Evolutionary conservation across 2,113 vertebrate species (phyloP).

Genomic region (Prinia subflava): DNA sequence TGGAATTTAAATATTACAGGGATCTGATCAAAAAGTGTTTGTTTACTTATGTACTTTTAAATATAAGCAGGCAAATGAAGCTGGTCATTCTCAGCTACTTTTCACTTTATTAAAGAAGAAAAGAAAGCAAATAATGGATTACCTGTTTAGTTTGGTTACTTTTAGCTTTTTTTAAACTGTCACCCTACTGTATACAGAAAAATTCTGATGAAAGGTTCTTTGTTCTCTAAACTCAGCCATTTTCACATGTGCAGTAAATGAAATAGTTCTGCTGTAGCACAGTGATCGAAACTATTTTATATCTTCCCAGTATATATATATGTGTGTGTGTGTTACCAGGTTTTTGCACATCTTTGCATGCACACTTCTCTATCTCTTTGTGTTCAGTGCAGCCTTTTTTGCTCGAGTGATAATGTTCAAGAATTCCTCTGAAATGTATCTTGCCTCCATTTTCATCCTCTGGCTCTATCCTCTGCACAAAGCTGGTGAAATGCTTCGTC

Average conservation of each 20-base stretch:
- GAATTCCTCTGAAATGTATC: not conserved
- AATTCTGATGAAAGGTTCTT: not conserved
- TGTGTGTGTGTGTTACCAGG: accelerated
- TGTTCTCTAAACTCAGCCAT: not conserved
- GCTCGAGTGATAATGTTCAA: not conserved
- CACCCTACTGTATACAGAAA: not conserved
- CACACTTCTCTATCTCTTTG: not conserved
- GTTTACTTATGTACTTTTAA: not conserved
- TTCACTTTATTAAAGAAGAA: not conserved
- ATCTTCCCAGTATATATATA: not conserved
- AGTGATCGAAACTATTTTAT: not conserved
- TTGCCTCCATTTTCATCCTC: not conserved
- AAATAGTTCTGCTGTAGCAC: not conserved
- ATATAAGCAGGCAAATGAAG: not conserved
- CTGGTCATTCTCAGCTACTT: not conserved
- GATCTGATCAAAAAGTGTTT: not conserved
- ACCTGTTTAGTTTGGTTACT: not conserved
- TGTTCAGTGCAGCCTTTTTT: not conserved
- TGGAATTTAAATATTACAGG: not conserved
- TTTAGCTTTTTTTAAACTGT: not conserved
- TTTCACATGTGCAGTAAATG: not conserved
- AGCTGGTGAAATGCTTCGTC: not conserved
- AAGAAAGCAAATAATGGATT: not conserved
- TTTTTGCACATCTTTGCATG: not conserved
- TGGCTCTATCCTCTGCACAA: not conserved